phyloP scores from a whole-genome alignment of 2,113 vertebrate genomes.

The Nibea coibor region DNA sequence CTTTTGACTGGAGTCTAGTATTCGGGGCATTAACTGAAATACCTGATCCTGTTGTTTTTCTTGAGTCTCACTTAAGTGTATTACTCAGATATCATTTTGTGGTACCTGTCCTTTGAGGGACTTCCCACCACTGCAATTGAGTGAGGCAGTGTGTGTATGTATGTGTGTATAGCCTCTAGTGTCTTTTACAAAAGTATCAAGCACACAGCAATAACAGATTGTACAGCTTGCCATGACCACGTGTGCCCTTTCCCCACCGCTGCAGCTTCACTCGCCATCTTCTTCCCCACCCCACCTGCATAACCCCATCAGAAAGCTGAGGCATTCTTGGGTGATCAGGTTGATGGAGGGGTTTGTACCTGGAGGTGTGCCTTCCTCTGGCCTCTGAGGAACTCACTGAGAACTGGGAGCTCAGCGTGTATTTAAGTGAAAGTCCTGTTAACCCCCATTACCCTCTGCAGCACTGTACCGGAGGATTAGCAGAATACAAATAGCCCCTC shows the following conservation, averaged over 20 bases:
- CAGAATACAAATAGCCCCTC: conserved; percentile 72
- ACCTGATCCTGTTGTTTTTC: background rate
- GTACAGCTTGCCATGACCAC: background rate
- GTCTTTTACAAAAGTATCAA: background rate
- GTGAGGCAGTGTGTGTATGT: background rate
- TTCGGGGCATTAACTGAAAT: background rate
- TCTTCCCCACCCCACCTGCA: background rate
- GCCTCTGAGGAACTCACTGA: conserved; percentile 35
- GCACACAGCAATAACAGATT: conserved; percentile 2
- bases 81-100: background rate
- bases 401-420: conserved; percentile 47
- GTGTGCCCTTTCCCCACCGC: background rate
- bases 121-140: background rate
- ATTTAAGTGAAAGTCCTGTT: conserved; percentile 73
- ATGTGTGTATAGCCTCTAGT: too few relatives aligned
- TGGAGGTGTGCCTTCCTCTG: conserved; percentile 44
- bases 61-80: background rate
- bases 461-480: conserved; percentile 70
- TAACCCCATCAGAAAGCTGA: conserved; percentile 34
- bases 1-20: background rate
- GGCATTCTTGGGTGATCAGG: conserved; percentile 33
- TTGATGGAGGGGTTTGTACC: conserved; percentile 36
- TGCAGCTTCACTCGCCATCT: conserved; percentile 10
- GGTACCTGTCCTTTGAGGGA: background rate
- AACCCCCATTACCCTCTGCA: conserved; percentile 79